Percentiles rank a stretch among this genome's conserved stretches.
Evolutionary conservation across 2,797 vertebrate genomes (phyloP).

Genomic region (Galagoides demidoff): DNA sequence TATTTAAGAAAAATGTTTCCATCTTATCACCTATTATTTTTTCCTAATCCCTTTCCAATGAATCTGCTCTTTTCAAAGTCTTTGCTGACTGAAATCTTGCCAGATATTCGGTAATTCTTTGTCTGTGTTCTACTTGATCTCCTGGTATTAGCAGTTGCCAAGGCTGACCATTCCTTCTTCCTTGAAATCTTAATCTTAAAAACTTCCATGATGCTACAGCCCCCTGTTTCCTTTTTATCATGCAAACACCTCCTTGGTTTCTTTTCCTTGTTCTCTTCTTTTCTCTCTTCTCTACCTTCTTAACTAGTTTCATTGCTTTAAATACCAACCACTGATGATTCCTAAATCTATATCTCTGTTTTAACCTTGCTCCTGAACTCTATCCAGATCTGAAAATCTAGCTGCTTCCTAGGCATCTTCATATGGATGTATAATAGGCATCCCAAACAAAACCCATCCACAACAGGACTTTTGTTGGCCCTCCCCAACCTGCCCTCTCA

Average conservation of each 20-base stretch:
- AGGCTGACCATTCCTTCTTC: background rate
- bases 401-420: background rate
- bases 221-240: background rate
- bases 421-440: background rate
- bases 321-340: background rate
- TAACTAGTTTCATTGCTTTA: background rate
- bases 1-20: slow-evolving; percentile 9
- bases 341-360: background rate
- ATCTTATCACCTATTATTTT: background rate
- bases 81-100: background rate
- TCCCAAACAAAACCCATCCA: background rate
- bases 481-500: too few species aligned
- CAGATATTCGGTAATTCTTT: background rate
- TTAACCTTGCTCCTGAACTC: background rate
- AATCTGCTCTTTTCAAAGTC: background rate
- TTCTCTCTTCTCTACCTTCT: background rate
- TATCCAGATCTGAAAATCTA: background rate
- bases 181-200: background rate
- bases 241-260: background rate
- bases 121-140: background rate
- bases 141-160: background rate
- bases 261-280: background rate
- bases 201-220: background rate
- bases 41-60: background rate
- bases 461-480: background rate